Conservation (phyloP, 2,113 vertebrate species). For the Zootoca vivipara region DNA sequence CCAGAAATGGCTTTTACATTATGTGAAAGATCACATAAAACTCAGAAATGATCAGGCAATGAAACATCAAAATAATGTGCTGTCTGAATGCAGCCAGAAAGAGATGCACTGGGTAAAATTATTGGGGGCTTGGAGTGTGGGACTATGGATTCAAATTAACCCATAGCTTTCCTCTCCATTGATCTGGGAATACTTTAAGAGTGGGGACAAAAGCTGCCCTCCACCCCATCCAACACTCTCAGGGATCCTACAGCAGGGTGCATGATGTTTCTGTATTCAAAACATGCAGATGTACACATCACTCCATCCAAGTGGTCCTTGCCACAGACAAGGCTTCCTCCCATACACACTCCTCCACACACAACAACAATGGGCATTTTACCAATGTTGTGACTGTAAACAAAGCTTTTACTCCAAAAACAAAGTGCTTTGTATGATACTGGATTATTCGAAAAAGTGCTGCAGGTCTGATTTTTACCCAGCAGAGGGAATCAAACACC, state of each 20-base stretch:
- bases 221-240: not conserved
- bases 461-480: constrained; percentile 21
- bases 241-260: not conserved
- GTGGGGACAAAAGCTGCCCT: not conserved
- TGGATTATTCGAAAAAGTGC: not conserved
- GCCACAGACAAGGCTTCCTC: not conserved
- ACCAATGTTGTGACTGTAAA: not conserved
- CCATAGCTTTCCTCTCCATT: not conserved
- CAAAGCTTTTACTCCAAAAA: not conserved
- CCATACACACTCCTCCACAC: too few relatives aligned
- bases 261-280: not conserved
- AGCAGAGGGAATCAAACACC: constrained; percentile 55
- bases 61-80: too few relatives aligned
- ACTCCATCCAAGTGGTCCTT: too few relatives aligned
- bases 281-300: not conserved
- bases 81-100: too few relatives aligned
- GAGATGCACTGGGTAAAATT: not conserved
- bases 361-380: not conserved
- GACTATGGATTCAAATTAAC: not conserved
- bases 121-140: not conserved
- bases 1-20: too few relatives aligned
- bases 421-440: accelerated
- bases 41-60: too few relatives aligned
- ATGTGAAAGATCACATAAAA: too few relatives aligned
- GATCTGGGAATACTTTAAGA: not conserved